A percentile compares a stretch with the other conserved stretches of the same genome.
Evolutionary conservation across 1,140 invertebrate genomes (phyloP).

Genomic region (Kradibia gibbosae): DNA sequence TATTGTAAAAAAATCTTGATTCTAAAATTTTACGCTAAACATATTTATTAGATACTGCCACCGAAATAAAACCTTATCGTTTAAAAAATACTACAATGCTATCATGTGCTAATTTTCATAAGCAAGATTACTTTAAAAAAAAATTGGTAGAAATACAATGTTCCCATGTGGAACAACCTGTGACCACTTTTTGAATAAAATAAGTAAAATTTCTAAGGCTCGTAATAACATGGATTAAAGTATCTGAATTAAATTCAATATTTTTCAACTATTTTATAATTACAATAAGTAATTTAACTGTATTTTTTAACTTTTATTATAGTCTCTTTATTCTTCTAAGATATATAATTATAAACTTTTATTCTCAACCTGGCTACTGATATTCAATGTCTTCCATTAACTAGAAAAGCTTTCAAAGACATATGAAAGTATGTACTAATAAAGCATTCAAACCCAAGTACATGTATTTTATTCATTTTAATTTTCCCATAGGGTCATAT

Average conservation of each 20-base stretch:
- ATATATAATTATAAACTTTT: background rate
- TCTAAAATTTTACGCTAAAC: background rate
- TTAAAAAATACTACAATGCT: background rate
- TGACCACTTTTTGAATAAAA: background rate
- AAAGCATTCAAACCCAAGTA: background rate
- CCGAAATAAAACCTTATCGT: background rate
- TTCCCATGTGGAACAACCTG: background rate
- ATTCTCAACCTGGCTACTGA: background rate
- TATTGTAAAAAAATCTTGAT: slow-evolving; percentile 6
- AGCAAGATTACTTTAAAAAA: background rate
- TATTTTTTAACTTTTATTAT: background rate
- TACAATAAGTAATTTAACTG: background rate
- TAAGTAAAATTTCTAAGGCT: background rate
- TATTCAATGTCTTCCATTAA: background rate
- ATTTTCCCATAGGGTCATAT: background rate
- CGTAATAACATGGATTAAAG: background rate
- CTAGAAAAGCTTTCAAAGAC: background rate
- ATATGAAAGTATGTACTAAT: background rate
- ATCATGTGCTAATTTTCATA: background rate
- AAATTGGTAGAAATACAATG: background rate
- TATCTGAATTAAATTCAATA: background rate
- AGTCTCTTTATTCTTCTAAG: background rate
- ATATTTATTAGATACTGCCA: slow-evolving; percentile 4
- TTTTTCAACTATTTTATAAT: background rate
- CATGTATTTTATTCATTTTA: too few species aligned